Percentiles rank a stretch among this genome's conserved stretches.
phyloP scores from a whole-genome alignment of 2,797 vertebrate species.

The Anas acuta region DNA sequence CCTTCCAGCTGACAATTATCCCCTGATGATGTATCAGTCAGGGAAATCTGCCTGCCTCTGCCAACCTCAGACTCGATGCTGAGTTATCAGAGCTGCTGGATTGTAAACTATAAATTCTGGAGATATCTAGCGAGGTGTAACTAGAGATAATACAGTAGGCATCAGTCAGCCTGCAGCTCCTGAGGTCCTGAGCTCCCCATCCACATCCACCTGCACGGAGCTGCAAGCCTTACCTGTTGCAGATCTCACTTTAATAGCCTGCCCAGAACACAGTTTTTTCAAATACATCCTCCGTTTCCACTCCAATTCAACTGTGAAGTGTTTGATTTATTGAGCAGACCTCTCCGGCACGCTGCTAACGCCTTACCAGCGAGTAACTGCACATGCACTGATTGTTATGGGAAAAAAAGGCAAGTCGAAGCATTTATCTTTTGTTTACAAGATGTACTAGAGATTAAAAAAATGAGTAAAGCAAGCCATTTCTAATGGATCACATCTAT shows the following conservation, averaged over 20 bases:
- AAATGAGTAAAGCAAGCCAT: background rate
- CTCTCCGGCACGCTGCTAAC: accelerated
- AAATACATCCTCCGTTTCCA: background rate
- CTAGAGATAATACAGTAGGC: background rate
- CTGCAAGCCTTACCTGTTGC: background rate
- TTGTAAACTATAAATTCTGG: background rate
- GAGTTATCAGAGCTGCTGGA: background rate
- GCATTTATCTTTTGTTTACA: background rate
- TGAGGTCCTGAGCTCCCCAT: background rate
- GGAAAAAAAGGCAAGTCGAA: background rate
- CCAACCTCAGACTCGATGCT: background rate
- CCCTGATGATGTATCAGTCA: background rate
- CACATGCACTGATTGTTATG: background rate
- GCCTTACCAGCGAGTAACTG: background rate
- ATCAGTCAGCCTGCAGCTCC: background rate
- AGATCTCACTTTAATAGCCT: background rate
- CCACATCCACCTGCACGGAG: background rate
- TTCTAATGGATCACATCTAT: background rate
- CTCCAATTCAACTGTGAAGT: background rate
- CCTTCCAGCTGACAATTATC: background rate
- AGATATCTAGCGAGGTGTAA: background rate
- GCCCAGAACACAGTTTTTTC: background rate
- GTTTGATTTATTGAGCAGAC: background rate
- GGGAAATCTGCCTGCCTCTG: background rate
- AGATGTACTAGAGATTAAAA: background rate